Conservation (phyloP, 2,797 vertebrate genomes). For the Lepus oiostolus region DNA sequence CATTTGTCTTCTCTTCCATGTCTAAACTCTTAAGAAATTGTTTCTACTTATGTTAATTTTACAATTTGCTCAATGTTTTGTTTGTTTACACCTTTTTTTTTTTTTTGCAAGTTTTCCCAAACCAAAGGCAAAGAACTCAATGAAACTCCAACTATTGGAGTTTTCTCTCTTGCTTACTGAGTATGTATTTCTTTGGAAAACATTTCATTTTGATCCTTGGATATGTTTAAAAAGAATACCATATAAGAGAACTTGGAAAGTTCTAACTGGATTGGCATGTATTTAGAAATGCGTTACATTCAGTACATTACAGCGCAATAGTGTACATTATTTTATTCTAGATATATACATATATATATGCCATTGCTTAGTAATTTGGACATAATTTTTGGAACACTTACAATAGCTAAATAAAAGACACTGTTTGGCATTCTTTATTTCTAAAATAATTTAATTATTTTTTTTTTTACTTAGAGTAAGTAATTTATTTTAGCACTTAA, state of each 20-base stretch:
- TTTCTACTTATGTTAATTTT: not conserved
- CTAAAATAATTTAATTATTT: slow-evolving; percentile 63
- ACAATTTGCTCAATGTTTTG: not conserved
- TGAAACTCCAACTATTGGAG: not conserved
- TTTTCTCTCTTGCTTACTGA: not conserved
- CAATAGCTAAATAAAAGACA: not conserved
- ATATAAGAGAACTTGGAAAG: not conserved
- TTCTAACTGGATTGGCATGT: not conserved
- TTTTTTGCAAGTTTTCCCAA: not conserved
- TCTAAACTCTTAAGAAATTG: not conserved
- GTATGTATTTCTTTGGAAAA: not conserved
- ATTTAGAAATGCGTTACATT: not conserved
- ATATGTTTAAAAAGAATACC: not conserved
- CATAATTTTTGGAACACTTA: slow-evolving; percentile 16
- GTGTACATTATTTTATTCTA: not conserved
- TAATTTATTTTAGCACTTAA: too few relatives aligned
- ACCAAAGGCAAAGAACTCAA: not conserved
- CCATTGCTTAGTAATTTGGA: slow-evolving; percentile 12
- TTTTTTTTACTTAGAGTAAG: too few relatives aligned
- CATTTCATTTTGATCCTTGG: not conserved
- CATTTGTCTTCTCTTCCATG: not conserved
- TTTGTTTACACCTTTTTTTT: not conserved
- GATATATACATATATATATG: not conserved
- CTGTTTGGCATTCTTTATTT: slow-evolving; percentile 37
- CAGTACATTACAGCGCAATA: not conserved